Conservation (phyloP, 2,888 invertebrate species). For the Troilus luridus region DNA sequence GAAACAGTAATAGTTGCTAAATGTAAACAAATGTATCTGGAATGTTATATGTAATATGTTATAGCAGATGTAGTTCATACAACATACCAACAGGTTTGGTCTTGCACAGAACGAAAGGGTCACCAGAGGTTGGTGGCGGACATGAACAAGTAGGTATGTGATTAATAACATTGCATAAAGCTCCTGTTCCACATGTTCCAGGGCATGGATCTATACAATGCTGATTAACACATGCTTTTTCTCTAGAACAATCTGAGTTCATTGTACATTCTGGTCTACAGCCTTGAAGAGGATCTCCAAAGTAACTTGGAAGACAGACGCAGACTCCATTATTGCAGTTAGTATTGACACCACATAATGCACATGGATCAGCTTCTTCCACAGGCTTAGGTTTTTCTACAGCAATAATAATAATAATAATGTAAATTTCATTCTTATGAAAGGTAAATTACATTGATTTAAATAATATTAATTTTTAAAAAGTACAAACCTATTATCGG, state of each 20-base stretch:
- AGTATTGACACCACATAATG: conserved; percentile 78
- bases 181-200: conserved; percentile 73
- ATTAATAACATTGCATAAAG: conserved; percentile 73
- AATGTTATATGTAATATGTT: neutral
- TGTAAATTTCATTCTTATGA: neutral
- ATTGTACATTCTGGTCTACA: conserved; percentile 85
- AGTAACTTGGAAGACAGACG: conserved; percentile 69
- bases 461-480: neutral
- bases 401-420: neutral
- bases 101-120: conserved; percentile 73
- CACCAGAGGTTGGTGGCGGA: conserved; percentile 72
- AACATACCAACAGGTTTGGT: conserved; percentile 58
- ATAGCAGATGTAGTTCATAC: neutral
- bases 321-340: conserved; percentile 75
- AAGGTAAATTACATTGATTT: neutral
- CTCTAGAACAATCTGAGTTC: conserved; percentile 79
- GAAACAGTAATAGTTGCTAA: conserved; percentile 45
- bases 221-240: conserved; percentile 81
- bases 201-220: conserved; percentile 81
- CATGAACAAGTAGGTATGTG: conserved; percentile 76
- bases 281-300: conserved; percentile 72
- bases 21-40: neutral
- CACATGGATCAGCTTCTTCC: conserved; percentile 71
- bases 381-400: conserved; percentile 53
- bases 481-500: conserved; percentile 68